A percentile compares a stretch with the other conserved stretches of the same genome.
These are phyloP conservation scores for Nerophis ophidion DNA, from an alignment of 2,113 vertebrate species.

Conservation along the genomic window DNA sequence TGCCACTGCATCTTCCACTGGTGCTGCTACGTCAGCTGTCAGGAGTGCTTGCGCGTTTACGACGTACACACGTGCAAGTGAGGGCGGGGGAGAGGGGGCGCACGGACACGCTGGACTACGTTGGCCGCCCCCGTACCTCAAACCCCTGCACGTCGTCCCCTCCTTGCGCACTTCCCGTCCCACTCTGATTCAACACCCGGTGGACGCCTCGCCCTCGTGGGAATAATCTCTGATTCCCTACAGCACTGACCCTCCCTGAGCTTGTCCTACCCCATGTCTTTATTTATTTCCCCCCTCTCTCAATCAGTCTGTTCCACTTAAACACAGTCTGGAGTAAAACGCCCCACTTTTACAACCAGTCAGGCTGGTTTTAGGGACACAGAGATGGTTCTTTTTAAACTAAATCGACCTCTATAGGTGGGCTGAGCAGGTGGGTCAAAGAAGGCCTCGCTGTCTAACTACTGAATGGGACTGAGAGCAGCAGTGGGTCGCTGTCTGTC, in stretches of 20 bases:
- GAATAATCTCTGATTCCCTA: too few species aligned
- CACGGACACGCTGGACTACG: slow-evolving; percentile 40
- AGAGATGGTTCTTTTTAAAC: slow-evolving; percentile 23
- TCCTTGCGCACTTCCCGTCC: not conserved
- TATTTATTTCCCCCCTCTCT: slow-evolving; percentile 68
- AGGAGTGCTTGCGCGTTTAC: slow-evolving; percentile 91
- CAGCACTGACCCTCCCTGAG: slow-evolving; percentile 1
- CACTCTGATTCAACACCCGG: not conserved
- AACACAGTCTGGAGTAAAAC: slow-evolving; percentile 54
- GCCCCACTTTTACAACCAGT: slow-evolving; percentile 39
- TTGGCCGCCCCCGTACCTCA: slow-evolving; percentile 21
- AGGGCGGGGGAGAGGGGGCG: slow-evolving; percentile 12
- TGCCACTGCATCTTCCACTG: slow-evolving; percentile 99
- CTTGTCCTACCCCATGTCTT: slow-evolving; percentile 34
- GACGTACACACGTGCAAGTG: slow-evolving; percentile 98
- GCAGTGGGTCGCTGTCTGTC: slow-evolving; percentile 29
- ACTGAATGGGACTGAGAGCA: slow-evolving; percentile 61
- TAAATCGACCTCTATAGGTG: slow-evolving; percentile 45
- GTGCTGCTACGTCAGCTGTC: slow-evolving; percentile 99
- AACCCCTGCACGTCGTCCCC: slow-evolving; percentile 25
- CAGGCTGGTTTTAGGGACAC: slow-evolving; percentile 24
- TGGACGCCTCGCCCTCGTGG: not conserved
- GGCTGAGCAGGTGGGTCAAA: slow-evolving; percentile 20
- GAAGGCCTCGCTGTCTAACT: slow-evolving; percentile 50
- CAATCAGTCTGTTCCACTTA: slow-evolving; percentile 48